Evolutionary conservation across 2,797 vertebrate species (phyloP), one percentile per base, ranked within the genome.

Genomic region (Enteromius argenteus): DNA sequence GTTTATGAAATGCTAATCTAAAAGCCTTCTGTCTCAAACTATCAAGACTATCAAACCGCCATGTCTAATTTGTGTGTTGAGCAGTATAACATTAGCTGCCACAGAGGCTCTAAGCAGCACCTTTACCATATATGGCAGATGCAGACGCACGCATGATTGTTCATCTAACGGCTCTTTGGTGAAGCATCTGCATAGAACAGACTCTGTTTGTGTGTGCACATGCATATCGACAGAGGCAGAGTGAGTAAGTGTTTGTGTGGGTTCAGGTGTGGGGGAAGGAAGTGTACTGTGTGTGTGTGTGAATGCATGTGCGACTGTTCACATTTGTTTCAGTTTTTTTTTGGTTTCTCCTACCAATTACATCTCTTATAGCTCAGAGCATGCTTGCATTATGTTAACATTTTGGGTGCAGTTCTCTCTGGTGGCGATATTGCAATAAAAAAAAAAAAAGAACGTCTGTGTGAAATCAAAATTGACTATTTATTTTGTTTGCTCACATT

Each of bases 221-320:
- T 78, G 86, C 53, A 72, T 78, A 58, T 80, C 82, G 53, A 60
- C 30, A 67, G 73, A 81, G 62, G 78, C 72, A 58, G 53, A 49
- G 42, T 79, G 81, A 67, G 74, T 62, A 80, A 73, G 27, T 86
- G 80, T 79, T 11, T 30, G 69, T 83, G 87, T 56, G 82, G 66
- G 80, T 83, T 86, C 74, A 86, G 80, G 74, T 86, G 80, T 83
- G 77, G 49, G 68, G 81, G 75, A 79, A 84, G 83, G 83, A 84
- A 84, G 84, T 51, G 58, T 85, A 62, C 60, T 17, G 58, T 42
- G 32, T 32, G 58, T 68, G 58, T 58, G 58, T 62, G 58, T 72
- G 71, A 76, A 80, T 15, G 84, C 67, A 35, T 46, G 30, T 64
- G 74, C 23, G 17, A 62, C 27, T 81, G 82, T 81, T 87, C 44